These are phyloP conservation scores for Ferdinandea cuprea DNA, from an alignment of 2,888 invertebrate genomes.

Conservation along the genomic window DNA sequence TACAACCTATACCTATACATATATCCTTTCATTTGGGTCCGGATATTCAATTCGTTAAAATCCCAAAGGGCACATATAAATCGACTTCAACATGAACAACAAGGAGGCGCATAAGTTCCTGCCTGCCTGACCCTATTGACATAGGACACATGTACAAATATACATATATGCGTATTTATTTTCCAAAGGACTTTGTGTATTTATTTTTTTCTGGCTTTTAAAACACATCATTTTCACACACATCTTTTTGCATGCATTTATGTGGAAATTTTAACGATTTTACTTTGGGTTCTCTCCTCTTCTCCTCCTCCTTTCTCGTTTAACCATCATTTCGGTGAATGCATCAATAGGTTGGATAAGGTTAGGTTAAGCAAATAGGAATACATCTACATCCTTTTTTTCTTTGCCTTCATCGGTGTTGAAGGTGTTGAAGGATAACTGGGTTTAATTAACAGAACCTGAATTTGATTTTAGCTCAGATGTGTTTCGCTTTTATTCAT, in stretches of 20 bases:
- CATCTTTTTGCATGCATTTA: no score
- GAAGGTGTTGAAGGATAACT: background rate
- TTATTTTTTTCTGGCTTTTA: background rate
- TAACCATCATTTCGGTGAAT: no score
- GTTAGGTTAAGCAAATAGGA: no score
- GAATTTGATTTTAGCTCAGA: background rate
- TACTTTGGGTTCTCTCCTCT: background rate
- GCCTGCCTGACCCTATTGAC: background rate
- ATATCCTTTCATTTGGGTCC: background rate
- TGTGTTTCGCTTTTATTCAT: background rate
- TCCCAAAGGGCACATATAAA: background rate
- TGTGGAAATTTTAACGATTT: background rate
- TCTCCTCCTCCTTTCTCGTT: no score
- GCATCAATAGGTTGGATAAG: no score
- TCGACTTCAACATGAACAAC: background rate
- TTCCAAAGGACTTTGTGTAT: no score
- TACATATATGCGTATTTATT: no score
- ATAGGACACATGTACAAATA: background rate
- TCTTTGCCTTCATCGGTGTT: background rate
- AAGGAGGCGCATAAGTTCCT: background rate
- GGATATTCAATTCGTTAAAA: constrained; percentile 1
- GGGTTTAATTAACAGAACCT: background rate
- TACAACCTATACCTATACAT: no score
- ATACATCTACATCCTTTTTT: background rate
- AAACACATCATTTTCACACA: no score